Evolutionary conservation across 2,888 invertebrate genomes (phyloP).

Genomic region (Zygothrica quintamaculata): DNA sequence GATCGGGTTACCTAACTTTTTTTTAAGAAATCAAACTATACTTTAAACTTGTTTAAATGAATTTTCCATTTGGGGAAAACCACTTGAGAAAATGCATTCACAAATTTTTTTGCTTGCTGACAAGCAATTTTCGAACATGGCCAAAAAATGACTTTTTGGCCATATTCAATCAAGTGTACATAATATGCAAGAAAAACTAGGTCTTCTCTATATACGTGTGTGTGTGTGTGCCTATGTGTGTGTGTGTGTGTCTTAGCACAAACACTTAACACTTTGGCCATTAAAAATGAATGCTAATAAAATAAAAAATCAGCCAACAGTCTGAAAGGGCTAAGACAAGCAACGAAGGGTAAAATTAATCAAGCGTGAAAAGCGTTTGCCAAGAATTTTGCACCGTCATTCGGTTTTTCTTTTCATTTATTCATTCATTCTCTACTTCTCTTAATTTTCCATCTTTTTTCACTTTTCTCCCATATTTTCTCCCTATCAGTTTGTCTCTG

Average conservation of each 20-base stretch:
- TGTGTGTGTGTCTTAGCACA: constrained; percentile 29
- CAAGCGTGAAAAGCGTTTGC: constrained; percentile 71
- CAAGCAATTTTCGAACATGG: constrained; percentile 6
- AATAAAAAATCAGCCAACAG: constrained; percentile 39
- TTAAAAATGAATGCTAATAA: constrained; percentile 65
- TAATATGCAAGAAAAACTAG: constrained; percentile 48
- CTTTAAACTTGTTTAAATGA: constrained; percentile 5
- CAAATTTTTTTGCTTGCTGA: constrained; percentile 12
- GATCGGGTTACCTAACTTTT: constrained; percentile 2
- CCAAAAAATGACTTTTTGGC: not conserved
- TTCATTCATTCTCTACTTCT: constrained; percentile 7
- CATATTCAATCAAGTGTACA: constrained; percentile 67
- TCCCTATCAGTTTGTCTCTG: too few species aligned
- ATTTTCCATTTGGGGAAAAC: constrained; percentile 43
- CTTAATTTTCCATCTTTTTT: not conserved
- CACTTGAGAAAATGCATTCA: constrained; percentile 21
- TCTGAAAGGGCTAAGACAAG: constrained; percentile 1
- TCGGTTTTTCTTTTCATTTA: constrained; percentile 41
- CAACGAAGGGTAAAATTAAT: constrained; percentile 60
- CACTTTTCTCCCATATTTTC: too few species aligned
- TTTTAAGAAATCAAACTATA: too few species aligned
- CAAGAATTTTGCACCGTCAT: constrained; percentile 65
- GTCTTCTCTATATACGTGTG: too few species aligned
- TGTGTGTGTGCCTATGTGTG: not conserved
- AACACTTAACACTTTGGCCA: constrained; percentile 64